A percentile compares a stretch with the other conserved stretches of the same genome.
Evolutionary conservation across 2,113 vertebrate genomes (phyloP).

Genomic region (Machaerirhynchus nigripectus): DNA sequence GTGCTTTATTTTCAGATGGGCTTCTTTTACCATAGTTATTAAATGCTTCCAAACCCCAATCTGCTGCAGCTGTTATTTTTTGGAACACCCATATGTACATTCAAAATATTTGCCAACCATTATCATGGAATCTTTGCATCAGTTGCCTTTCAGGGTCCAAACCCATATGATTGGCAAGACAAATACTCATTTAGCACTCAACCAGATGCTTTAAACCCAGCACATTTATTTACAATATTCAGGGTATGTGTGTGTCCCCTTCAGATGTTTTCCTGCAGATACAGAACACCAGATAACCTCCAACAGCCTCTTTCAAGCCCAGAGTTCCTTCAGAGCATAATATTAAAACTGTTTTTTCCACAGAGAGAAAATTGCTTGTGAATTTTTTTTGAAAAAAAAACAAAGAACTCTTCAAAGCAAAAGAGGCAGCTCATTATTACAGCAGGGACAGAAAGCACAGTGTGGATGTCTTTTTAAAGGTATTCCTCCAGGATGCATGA

Average conservation of each 20-base stretch:
- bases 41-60: not conserved
- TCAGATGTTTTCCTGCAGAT: not conserved
- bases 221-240: not conserved
- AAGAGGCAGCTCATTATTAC: not conserved
- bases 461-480: not conserved
- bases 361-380: not conserved
- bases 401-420: not conserved
- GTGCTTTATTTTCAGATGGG: not conserved
- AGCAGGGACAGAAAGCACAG: not conserved
- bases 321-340: not conserved
- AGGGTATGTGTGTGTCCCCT: not conserved
- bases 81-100: not conserved
- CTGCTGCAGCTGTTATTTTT: not conserved
- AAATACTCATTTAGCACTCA: not conserved
- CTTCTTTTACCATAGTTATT: not conserved
- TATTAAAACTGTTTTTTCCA: not conserved
- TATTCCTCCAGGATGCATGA: not conserved
- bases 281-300: not conserved
- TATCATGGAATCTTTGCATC: not conserved
- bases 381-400: not conserved
- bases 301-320: not conserved
- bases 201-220: not conserved
- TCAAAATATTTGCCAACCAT: not conserved
- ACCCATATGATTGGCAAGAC: not conserved
- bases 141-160: not conserved